Conservation (phyloP, 1,140 invertebrate genomes). For the Anastrepha ludens region DNA sequence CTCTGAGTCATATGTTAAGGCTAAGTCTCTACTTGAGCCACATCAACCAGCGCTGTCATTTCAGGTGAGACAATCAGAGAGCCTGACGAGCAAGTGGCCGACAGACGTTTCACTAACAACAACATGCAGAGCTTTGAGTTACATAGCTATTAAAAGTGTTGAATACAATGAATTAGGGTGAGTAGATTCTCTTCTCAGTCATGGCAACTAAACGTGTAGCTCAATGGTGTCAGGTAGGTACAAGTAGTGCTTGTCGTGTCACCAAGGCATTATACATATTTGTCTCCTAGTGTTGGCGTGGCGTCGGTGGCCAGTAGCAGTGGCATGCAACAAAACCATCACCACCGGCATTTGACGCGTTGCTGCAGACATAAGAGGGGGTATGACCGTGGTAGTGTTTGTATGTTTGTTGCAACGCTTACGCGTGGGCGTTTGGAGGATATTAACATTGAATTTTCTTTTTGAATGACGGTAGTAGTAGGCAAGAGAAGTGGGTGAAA, state of each 20-base stretch:
- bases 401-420: background rate
- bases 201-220: background rate
- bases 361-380: background rate
- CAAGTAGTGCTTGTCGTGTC: conserved; percentile 36
- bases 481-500: no score
- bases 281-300: background rate
- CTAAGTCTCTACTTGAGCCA: no score
- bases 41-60: no score
- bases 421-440: background rate
- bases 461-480: no score
- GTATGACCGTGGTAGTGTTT: background rate
- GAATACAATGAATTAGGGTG: background rate
- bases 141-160: background rate
- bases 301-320: background rate
- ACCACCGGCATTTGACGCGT: background rate
- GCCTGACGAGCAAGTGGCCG: no score
- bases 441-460: background rate
- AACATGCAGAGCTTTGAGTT: background rate
- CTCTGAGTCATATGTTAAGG: no score
- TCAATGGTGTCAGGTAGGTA: conserved; percentile 14
- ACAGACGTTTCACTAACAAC: background rate
- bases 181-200: background rate
- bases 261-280: background rate
- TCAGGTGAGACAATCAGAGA: no score
- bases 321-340: conserved; percentile 5